Percentiles rank a stretch among this genome's conserved stretches.
These are phyloP conservation scores for Pantala flavescens DNA, from an alignment of 1,140 invertebrate genomes.

Conservation along the genomic window DNA sequence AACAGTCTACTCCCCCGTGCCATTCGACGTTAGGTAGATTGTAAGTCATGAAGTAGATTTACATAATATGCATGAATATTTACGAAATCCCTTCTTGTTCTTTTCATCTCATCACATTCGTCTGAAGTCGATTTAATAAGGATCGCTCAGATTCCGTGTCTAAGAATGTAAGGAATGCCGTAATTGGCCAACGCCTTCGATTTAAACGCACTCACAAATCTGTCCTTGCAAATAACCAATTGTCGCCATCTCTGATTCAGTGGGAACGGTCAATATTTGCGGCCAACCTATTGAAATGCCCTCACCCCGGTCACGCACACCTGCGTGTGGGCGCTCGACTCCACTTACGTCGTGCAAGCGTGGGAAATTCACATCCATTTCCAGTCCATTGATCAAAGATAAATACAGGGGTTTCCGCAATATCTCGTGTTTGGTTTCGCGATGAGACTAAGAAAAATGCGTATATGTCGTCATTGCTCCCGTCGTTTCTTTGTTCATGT, in stretches of 20 bases:
- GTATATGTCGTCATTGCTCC: background rate
- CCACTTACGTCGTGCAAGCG: background rate
- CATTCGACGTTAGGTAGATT: too few species aligned
- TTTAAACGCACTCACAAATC: background rate
- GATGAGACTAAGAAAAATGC: background rate
- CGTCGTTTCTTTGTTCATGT: too few species aligned
- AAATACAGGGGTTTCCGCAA: background rate
- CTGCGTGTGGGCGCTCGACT: too few species aligned
- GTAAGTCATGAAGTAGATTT: too few species aligned
- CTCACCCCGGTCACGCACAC: background rate
- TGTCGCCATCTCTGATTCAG: background rate
- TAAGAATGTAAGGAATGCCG: too few species aligned
- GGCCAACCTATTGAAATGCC: background rate
- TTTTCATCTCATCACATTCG: too few species aligned
- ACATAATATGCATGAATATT: too few species aligned
- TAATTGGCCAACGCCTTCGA: too few species aligned
- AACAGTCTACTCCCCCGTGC: too few species aligned
- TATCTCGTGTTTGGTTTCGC: background rate
- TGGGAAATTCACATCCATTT: conserved; percentile 5
- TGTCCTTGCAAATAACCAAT: background rate
- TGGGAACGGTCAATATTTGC: background rate
- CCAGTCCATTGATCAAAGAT: conserved; percentile 5
- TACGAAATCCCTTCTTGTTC: too few species aligned
- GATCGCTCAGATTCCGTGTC: too few species aligned
- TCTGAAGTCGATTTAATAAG: too few species aligned